Percentiles rank a stretch among this genome's conserved stretches.
phyloP scores from a whole-genome alignment of 2,888 invertebrate species.

The Lamproptera curius region DNA sequence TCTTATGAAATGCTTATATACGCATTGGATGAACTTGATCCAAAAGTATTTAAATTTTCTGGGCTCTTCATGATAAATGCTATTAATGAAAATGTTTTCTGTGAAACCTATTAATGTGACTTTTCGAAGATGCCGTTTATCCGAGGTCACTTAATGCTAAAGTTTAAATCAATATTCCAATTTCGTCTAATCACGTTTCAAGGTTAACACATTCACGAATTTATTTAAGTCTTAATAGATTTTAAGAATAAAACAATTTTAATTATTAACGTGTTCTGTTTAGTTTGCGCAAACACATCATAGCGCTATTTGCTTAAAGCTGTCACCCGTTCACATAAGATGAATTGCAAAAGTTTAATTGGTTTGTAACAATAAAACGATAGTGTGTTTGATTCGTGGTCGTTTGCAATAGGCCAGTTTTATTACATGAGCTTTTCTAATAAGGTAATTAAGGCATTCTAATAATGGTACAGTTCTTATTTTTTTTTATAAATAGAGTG shows the following conservation, averaged over 20 bases:
- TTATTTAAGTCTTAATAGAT: conserved; percentile 6
- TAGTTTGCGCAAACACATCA: not conserved
- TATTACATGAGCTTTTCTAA: too few species aligned
- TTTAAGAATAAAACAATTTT: not conserved
- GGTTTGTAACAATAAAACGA: not conserved
- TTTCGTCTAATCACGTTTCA: conserved; percentile 13
- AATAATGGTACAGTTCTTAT: too few species aligned
- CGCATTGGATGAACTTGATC: too few species aligned
- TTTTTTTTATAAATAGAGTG: too few species aligned
- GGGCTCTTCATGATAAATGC: too few species aligned
- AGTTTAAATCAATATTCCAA: conserved; percentile 11
- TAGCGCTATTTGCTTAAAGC: not conserved
- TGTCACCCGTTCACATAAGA: not conserved
- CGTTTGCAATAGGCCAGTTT: too few species aligned
- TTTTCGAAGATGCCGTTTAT: conserved; percentile 6
- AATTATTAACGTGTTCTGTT: not conserved
- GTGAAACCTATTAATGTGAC: conserved; percentile 4
- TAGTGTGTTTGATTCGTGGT: not conserved
- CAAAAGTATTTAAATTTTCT: too few species aligned
- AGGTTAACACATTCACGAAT: conserved; percentile 19
- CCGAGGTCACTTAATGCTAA: conserved; percentile 11
- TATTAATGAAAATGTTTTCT: conserved; percentile 1
- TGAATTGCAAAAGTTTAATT: not conserved
- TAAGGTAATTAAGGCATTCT: too few species aligned
- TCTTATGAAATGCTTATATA: too few species aligned